Evolutionary conservation across 64 coral and sea anemone species (phyloP), one percentile per base, ranked within the genome.

Genomic region (Dendronephthya gigantea): DNA sequence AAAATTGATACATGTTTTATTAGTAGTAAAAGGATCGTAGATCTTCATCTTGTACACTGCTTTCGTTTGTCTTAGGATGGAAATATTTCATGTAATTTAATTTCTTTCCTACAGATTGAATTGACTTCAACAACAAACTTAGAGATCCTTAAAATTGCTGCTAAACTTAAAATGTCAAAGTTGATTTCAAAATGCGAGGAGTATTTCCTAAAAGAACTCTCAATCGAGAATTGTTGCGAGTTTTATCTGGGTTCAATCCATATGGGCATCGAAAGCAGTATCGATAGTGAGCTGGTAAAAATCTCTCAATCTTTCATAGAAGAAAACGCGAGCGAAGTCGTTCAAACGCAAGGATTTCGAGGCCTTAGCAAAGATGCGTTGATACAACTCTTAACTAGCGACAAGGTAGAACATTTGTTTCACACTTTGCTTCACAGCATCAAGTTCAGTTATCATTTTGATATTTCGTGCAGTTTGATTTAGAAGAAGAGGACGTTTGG

Each of bases 131-230:
- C 86, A 36, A 91, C 83, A 84, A 89, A 89, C 48, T 91, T 97
- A 85, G 94, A 97, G 83, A 91, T 84, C n/a, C 40, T 97, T 31
- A 88, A 86, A 72, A 97, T 97, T 87, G 94, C 94, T 29, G 88
- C 89, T 39, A 87, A 93, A 28, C 37, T 98, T 0, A 92, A 93
- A 75, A 91, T 93, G 23, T 85, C 66, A 32, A 89, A 91, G 48
- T 59, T 98, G 39, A 88, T 93, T 39, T 82, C 39, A 9, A 92
- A 92, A 29, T 98, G 89, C 88, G 93, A 19, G 30, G 30, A 36
- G 0, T 91, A 88, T 38, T 98, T 92, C 83, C 88, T 89, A 25
- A 65, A 90, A 19, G 90, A 92, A 66, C 85, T 98, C 17, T 79
- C 72, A 15, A 39, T 39, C 30, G 15, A 34, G 15, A 79, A 36